These are phyloP conservation scores for Philonicus albiceps DNA, from an alignment of 2,888 invertebrate genomes.

Conservation along the genomic window DNA sequence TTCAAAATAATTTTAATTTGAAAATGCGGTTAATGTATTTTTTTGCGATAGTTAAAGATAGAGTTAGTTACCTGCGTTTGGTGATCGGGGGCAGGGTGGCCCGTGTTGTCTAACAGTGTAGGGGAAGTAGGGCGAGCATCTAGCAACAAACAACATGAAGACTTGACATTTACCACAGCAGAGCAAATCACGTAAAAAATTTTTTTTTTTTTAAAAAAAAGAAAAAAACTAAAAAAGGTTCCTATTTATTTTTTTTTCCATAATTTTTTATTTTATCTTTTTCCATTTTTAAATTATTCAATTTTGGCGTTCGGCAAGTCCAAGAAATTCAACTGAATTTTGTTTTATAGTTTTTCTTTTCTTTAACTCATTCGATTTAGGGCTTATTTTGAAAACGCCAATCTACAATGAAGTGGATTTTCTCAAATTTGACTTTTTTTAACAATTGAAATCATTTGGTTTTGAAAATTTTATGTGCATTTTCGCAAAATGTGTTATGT, in stretches of 20 bases:
- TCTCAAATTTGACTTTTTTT: not conserved
- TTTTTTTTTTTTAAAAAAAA: constrained; percentile 49
- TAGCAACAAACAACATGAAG: constrained; percentile 89
- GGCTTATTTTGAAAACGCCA: constrained; percentile 11
- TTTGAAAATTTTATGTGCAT: not conserved
- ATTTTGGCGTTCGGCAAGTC: constrained; percentile 48
- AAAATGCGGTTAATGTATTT: constrained; percentile 42
- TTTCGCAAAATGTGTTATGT: constrained; percentile 1
- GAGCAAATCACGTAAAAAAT: constrained; percentile 55
- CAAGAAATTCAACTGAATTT: constrained; percentile 13
- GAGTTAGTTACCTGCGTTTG: constrained; percentile 72
- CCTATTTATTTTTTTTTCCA: not conserved
- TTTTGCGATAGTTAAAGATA: constrained; percentile 52
- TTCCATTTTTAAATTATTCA: constrained; percentile 38
- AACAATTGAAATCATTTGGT: not conserved
- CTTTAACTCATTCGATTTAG: constrained; percentile 1
- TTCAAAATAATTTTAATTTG: constrained; percentile 2
- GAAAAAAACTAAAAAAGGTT: constrained; percentile 54
- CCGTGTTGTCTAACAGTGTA: constrained; percentile 88
- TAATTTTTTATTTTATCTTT: constrained; percentile 31
- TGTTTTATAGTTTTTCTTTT: not conserved
- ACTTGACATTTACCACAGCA: constrained; percentile 66
- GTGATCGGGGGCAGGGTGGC: constrained; percentile 78
- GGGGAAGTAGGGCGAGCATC: constrained; percentile 91
- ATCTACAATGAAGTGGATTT: constrained; percentile 39